These are phyloP conservation scores for Amblyraja radiata DNA, from an alignment of 2,797 vertebrate genomes.

Conservation along the genomic window DNA sequence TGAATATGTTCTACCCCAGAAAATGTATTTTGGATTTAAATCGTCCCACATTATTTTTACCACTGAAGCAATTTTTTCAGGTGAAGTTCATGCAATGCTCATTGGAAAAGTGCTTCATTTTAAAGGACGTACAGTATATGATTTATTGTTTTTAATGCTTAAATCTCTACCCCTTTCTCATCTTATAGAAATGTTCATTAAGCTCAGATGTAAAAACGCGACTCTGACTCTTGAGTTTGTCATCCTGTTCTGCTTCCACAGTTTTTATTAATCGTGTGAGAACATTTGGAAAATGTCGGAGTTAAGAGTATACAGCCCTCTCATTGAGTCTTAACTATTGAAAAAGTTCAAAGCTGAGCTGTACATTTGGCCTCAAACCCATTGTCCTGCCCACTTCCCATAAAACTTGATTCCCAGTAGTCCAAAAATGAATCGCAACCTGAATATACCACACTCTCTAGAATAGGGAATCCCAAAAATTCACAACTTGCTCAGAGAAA, in stretches of 20 bases:
- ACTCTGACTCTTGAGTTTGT: background rate
- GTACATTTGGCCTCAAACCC: too few relatives aligned
- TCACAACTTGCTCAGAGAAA: too few relatives aligned
- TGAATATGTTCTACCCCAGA: background rate
- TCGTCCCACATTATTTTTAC: background rate
- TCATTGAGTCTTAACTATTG: too few relatives aligned
- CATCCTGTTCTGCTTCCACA: background rate
- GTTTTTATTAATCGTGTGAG: background rate
- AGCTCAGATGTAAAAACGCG: background rate
- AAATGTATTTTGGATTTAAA: background rate
- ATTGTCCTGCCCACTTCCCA: too few relatives aligned
- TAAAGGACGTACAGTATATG: background rate
- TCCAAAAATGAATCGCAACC: too few relatives aligned
- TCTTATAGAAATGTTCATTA: background rate
- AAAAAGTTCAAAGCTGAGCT: too few relatives aligned
- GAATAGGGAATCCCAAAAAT: too few relatives aligned
- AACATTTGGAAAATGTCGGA: too few relatives aligned
- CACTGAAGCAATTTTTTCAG: background rate
- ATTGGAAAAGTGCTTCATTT: background rate
- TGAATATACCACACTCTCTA: too few relatives aligned
- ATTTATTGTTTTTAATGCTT: background rate
- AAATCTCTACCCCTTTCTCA: background rate
- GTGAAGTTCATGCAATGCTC: background rate
- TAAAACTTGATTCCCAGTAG: too few relatives aligned
- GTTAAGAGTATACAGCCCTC: too few relatives aligned